Base-by-base conservation (phyloP, 1,140 invertebrate genomes). In the Schlechtendalia chinensis region DNA sequence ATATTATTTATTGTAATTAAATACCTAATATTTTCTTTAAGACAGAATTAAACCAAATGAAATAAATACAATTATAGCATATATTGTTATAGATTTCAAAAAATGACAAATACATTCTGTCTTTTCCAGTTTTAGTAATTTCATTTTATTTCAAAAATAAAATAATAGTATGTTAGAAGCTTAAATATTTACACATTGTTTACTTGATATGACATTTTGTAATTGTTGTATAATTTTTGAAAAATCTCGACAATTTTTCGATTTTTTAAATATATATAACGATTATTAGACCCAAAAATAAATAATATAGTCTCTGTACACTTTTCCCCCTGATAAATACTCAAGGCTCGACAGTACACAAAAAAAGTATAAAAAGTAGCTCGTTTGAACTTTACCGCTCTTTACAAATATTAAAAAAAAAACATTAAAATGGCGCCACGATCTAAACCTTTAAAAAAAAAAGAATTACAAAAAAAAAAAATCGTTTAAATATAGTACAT, bases 381-480 rank as follows among this genome's bases (percentile, higher is more conserved):
- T 45, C 5, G 32, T 14, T 45, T 67, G 63, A 67, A 67, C 63
- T 47, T 67, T 67, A 5, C 32, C 19, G 45, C 32, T n/a, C 11
- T 45, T 16, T 45, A 16, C 12, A 14, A 39, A 39, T 39, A 39
- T 39, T 3, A 39, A 4, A 39, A 39, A 39, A 39, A 39, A 1
- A 67, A 67, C 39, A 67, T 45, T 22, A 45, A 47, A 67, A 67
- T 67, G 32, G 32, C 63, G n/a, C 29, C 17, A 63, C 8, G n/a
- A 6, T 1, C 3, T 0, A 65, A 45, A 67, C 32, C 32, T 67
- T 22, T 67, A 19, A 67, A 45, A 47, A 45, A 16, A 22, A 58
- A 22, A 8, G 10, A 10, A 22, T 5, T n/a, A n/a, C n/a, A 58
- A 2, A 58, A 58, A 22, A 54, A 54, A 5, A 17, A 19, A 3